Percentiles rank a stretch among this genome's conserved stretches.
These are phyloP conservation scores for Pluvialis apricaria DNA, from an alignment of 2,113 vertebrate species.

Conservation along the genomic window DNA sequence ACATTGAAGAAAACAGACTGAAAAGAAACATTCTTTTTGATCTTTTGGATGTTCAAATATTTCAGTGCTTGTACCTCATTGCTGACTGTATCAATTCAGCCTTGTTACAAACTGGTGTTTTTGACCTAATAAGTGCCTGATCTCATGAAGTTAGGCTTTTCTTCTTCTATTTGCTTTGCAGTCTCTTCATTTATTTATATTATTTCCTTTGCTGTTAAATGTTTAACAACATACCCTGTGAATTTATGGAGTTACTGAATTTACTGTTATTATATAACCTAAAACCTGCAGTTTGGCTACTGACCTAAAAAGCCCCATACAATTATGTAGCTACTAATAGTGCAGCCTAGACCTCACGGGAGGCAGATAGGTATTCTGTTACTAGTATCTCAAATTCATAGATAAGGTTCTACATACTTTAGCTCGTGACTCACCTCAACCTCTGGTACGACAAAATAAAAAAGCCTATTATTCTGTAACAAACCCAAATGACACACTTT, in stretches of 20 bases:
- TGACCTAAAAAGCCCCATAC: not conserved
- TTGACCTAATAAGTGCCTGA: not conserved
- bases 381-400: not conserved
- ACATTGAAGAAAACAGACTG: slow-evolving; percentile 9
- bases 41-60: slow-evolving; percentile 12
- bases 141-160: not conserved
- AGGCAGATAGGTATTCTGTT: not conserved
- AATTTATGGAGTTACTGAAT: not conserved
- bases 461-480: not conserved
- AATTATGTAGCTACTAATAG: not conserved
- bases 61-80: slow-evolving; percentile 24
- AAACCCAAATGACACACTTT: not conserved
- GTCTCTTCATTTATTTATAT: slow-evolving; percentile 1
- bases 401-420: not conserved
- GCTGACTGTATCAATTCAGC: slow-evolving; percentile 2
- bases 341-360: not conserved
- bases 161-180: not conserved
- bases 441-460: not conserved
- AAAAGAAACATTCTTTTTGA: slow-evolving; percentile 39
- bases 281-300: not conserved
- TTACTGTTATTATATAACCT: not conserved
- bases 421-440: not conserved
- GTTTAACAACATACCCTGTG: not conserved
- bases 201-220: not conserved
- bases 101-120: not conserved